Percentiles rank a stretch among this genome's conserved stretches.
Conservation (phyloP, 2,888 invertebrate genomes). For the Dascillus cervinus region DNA sequence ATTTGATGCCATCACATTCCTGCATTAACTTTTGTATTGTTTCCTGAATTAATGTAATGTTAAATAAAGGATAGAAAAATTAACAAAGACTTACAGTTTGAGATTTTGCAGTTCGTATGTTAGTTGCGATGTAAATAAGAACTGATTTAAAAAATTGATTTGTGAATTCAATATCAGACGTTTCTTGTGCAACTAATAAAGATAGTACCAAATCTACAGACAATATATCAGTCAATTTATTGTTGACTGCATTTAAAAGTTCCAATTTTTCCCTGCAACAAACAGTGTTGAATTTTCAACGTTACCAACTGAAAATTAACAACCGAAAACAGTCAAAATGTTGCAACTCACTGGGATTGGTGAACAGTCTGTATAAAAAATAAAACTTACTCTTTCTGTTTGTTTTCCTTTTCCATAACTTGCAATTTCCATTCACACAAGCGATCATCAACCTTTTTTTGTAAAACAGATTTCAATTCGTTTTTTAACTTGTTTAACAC, state of each 20-base stretch:
- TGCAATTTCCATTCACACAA: slow-evolving; percentile 6
- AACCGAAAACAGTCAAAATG: no score
- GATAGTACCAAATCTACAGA: slow-evolving; percentile 3
- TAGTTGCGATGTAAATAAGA: slow-evolving; percentile 9
- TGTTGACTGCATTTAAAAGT: slow-evolving; percentile 1
- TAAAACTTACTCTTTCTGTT: slow-evolving; percentile 5
- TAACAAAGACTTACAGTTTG: slow-evolving; percentile 8
- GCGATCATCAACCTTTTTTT: slow-evolving; percentile 1
- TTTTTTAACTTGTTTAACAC: no score
- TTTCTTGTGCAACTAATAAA: slow-evolving; percentile 6
- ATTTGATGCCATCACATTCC: no score
- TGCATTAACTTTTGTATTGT: no score
- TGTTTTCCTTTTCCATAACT: slow-evolving; percentile 1
- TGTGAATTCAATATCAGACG: slow-evolving; percentile 7
- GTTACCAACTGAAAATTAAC: no score
- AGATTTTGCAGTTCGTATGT: slow-evolving; percentile 4
- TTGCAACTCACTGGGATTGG: no score
- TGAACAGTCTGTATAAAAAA: no score
- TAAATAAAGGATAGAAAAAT: no score
- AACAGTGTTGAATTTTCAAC: no score
- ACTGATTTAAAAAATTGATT: slow-evolving; percentile 13
- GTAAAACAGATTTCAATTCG: no score
- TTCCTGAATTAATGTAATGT: no score
- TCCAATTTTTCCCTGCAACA: slow-evolving; percentile 8
- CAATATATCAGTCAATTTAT: slow-evolving; percentile 4